phyloP scores from a whole-genome alignment of 2,113 vertebrate species.

The Piprites chloris region DNA sequence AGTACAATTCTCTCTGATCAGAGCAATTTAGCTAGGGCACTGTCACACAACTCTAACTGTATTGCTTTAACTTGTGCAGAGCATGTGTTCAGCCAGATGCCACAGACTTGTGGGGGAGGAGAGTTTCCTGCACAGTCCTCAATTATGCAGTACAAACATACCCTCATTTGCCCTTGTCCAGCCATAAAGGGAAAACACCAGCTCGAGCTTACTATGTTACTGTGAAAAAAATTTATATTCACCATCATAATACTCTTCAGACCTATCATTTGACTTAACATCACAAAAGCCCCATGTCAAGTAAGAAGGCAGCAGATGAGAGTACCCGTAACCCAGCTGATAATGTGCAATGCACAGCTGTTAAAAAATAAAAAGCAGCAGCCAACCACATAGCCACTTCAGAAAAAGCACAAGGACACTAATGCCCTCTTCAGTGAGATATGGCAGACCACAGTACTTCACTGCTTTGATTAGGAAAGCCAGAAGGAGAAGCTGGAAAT shows the following conservation, averaged over 20 bases:
- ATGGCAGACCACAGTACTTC: background rate
- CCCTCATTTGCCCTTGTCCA: background rate
- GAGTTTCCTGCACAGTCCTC: constrained; percentile 3
- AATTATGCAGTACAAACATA: constrained; percentile 28
- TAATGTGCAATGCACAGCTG: background rate
- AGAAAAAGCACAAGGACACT: background rate
- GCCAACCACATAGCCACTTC: background rate
- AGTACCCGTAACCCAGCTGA: background rate
- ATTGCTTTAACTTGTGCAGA: background rate
- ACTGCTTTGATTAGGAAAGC: background rate
- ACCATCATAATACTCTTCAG: background rate
- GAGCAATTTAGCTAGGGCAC: background rate
- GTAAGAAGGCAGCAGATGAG: background rate
- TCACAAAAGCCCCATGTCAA: background rate
- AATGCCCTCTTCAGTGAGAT: background rate
- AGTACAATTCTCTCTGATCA: background rate
- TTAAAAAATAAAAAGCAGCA: background rate
- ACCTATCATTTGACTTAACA: background rate
- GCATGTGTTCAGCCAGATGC: background rate
- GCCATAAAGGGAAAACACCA: background rate
- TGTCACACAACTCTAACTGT: background rate
- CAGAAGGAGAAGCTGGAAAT: background rate
- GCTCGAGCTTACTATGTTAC: background rate
- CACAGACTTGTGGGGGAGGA: background rate
- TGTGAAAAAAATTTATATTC: background rate